Evolutionary conservation across 2,113 vertebrate genomes (phyloP).

Genomic region (Nannobrachium achirus): DNA sequence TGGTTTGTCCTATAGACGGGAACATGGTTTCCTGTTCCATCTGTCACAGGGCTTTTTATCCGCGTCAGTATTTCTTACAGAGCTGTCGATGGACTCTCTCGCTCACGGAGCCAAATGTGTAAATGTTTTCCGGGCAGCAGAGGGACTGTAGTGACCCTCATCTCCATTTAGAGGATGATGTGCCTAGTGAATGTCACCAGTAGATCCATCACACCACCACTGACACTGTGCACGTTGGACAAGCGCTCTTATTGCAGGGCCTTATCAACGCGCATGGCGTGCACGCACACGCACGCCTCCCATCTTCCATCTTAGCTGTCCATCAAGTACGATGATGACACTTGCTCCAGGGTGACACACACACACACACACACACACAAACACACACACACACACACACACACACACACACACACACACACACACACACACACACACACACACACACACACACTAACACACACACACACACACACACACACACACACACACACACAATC

Average conservation of each 20-base stretch:
- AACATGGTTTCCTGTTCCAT: constrained; percentile 3
- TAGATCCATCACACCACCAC: no score
- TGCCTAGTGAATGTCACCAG: no score
- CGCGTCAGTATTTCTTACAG: constrained; percentile 33
- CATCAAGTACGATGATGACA: no score
- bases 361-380: background rate
- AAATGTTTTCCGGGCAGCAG: constrained; percentile 49
- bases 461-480: constrained; percentile 26
- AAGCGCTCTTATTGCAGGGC: no score
- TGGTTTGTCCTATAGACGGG: no score
- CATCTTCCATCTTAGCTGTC: no score
- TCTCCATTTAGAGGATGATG: constrained; percentile 36
- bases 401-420: no score
- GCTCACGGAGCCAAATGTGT: constrained; percentile 41
- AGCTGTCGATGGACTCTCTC: constrained; percentile 11
- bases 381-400: background rate
- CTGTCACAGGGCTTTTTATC: constrained; percentile 30
- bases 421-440: no score
- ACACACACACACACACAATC: constrained; percentile 17
- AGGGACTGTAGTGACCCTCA: constrained; percentile 30
- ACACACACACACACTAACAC: background rate
- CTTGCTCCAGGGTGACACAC: no score
- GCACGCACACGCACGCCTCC: no score
- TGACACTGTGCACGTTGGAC: no score
- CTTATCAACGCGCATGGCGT: no score